phyloP scores from a whole-genome alignment of 2,888 invertebrate species.

The Limenitis camilla region DNA sequence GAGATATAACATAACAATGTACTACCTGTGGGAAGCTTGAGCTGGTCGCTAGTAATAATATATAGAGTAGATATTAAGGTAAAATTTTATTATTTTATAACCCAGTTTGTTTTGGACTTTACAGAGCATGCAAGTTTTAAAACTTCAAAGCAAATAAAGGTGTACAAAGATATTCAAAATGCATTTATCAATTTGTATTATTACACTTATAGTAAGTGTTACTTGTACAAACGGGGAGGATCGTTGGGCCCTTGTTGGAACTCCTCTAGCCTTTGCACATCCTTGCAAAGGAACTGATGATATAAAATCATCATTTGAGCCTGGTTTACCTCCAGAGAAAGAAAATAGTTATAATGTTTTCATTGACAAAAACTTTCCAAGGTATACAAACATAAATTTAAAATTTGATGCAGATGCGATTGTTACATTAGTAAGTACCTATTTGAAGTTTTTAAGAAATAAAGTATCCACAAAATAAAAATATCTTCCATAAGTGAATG shows the following conservation, averaged over 20 bases:
- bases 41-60: no score
- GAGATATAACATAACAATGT: no score
- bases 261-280: constrained; percentile 16
- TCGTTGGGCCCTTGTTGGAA: constrained; percentile 21
- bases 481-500: no score
- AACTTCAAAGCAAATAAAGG: neutral
- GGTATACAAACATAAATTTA: constrained; percentile 19
- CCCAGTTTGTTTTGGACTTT: no score
- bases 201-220: no score
- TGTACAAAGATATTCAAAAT: neutral
- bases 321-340: constrained; percentile 30
- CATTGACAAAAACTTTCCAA: constrained; percentile 24
- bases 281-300: constrained; percentile 30
- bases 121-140: neutral
- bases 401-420: constrained; percentile 32
- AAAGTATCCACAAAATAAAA: no score
- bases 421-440: constrained; percentile 30
- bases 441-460: neutral
- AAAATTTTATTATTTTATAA: no score
- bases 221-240: constrained; percentile 1
- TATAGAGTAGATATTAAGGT: no score
- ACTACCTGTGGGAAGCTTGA: no score
- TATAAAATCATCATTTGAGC: constrained; percentile 24
- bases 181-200: neutral
- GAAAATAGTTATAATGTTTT: constrained; percentile 28